Percentiles rank a stretch among this genome's conserved stretches.
These are phyloP conservation scores for Ctenodactylus gundi DNA, from an alignment of 2,113 vertebrate genomes.

Conservation along the genomic window DNA sequence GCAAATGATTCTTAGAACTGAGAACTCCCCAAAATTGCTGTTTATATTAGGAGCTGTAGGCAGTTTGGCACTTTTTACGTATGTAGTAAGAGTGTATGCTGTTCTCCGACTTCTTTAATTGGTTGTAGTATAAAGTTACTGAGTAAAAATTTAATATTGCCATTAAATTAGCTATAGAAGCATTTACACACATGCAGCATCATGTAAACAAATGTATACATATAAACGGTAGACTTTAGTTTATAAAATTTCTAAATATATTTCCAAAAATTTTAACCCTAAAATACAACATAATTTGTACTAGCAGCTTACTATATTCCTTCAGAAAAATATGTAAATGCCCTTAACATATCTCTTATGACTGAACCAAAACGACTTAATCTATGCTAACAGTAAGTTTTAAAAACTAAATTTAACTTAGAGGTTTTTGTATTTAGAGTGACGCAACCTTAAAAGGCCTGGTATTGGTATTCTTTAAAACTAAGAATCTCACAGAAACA, in stretches of 20 bases:
- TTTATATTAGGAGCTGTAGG: not conserved
- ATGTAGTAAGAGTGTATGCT: not conserved
- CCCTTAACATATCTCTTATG: constrained; percentile 68
- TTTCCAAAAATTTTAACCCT: constrained; percentile 59
- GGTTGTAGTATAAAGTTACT: constrained; percentile 69
- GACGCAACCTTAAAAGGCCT: constrained; percentile 70
- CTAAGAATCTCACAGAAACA: constrained; percentile 64
- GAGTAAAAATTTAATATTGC: constrained; percentile 67
- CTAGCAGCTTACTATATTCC: constrained; percentile 69
- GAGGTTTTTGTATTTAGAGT: constrained; percentile 66
- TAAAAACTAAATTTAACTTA: constrained; percentile 62
- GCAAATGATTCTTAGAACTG: not conserved
- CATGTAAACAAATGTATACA: constrained; percentile 62
- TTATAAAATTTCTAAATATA: constrained; percentile 70
- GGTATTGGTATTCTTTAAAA: constrained; percentile 74
- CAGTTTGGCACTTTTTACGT: not conserved
- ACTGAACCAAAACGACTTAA: constrained; percentile 70
- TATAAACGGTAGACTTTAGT: constrained; percentile 54
- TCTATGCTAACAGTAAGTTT: constrained; percentile 74
- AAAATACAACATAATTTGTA: constrained; percentile 63
- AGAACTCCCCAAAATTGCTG: not conserved
- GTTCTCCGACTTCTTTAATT: constrained; percentile 73
- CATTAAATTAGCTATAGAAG: constrained; percentile 59
- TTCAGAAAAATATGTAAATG: constrained; percentile 29
- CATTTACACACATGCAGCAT: constrained; percentile 15